Percentiles rank a stretch among this genome's conserved stretches.
These are phyloP conservation scores for Drosophila simulans DNA, from an alignment of 1,140 invertebrate species.

Conservation along the genomic window DNA sequence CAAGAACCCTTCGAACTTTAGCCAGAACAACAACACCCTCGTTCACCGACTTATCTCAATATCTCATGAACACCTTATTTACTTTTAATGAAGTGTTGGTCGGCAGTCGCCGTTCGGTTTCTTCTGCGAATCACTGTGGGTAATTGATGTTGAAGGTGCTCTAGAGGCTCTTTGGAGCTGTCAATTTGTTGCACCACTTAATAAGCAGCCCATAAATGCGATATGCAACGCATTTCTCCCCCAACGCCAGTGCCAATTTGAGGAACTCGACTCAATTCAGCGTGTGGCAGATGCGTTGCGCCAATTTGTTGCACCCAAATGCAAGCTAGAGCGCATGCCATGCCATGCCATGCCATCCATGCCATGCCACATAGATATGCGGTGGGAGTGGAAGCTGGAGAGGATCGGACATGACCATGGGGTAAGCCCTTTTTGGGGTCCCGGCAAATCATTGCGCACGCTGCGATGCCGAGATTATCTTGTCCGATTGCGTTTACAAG, in stretches of 20 bases:
- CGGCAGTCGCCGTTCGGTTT: background rate
- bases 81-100: slow-evolving; percentile 74
- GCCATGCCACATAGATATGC: slow-evolving; percentile 10
- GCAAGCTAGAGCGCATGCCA: slow-evolving; percentile 53
- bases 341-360: slow-evolving; percentile 1
- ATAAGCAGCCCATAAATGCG: slow-evolving; percentile 61
- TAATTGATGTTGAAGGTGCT: slow-evolving; percentile 54
- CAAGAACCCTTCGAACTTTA: too few relatives aligned
- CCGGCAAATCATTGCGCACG: slow-evolving; percentile 50
- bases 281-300: slow-evolving; percentile 62
- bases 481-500: slow-evolving; percentile 82
- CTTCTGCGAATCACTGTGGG: slow-evolving; percentile 45
- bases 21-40: slow-evolving; percentile 7
- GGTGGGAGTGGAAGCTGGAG: slow-evolving; percentile 9
- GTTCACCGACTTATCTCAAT: slow-evolving; percentile 34
- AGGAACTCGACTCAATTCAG: slow-evolving; percentile 63
- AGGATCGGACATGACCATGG: slow-evolving; percentile 19
- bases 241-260: slow-evolving; percentile 52
- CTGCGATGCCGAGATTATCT: slow-evolving; percentile 72
- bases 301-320: slow-evolving; percentile 75
- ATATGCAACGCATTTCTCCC: slow-evolving; percentile 66
- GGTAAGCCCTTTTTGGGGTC: slow-evolving; percentile 59
- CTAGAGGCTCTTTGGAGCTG: slow-evolving; percentile 44
- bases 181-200: slow-evolving; percentile 68
- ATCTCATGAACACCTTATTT: slow-evolving; percentile 70